Evolutionary conservation across 64 coral and sea anemone genomes (phyloP).

Genomic region (Actinia equina): DNA sequence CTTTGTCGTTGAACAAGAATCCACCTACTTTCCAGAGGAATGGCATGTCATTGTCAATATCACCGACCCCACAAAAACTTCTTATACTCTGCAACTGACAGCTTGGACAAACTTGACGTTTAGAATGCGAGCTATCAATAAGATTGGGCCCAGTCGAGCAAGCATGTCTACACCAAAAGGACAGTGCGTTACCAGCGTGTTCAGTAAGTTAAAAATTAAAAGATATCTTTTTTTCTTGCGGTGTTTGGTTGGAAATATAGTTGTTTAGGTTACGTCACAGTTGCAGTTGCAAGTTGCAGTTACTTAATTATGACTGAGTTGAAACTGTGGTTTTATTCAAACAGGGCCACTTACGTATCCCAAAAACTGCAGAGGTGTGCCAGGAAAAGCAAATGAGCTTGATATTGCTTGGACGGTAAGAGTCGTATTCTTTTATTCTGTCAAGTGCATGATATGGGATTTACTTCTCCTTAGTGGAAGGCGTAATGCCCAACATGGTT

Average conservation of each 20-base stretch:
- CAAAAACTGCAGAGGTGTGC: slow-evolving; percentile 49
- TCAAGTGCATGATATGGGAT: no score
- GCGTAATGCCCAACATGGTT: no score
- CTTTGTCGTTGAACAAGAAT: slow-evolving; percentile 72
- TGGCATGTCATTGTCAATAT: slow-evolving; percentile 48
- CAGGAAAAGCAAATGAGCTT: slow-evolving; percentile 30
- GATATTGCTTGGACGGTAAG: slow-evolving; percentile 73
- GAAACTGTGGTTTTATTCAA: background rate
- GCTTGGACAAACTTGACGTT: slow-evolving; percentile 47
- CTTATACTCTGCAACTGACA: slow-evolving; percentile 35
- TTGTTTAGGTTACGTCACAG: no score
- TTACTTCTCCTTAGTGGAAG: no score
- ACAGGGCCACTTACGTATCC: slow-evolving; percentile 58
- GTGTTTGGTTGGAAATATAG: no score
- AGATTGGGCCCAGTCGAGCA: slow-evolving; percentile 65
- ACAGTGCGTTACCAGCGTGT: slow-evolving; percentile 20
- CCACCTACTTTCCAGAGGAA: slow-evolving; percentile 37
- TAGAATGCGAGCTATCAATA: slow-evolving; percentile 68
- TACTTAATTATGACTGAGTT: no score
- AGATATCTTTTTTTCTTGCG: background rate
- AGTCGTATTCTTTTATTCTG: background rate
- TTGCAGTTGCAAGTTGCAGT: no score
- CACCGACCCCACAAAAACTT: slow-evolving; percentile 34
- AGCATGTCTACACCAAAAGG: slow-evolving; percentile 39
- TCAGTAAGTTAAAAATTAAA: background rate